Evolutionary conservation across 1,140 invertebrate genomes (phyloP).

Genomic region (Calosoma granatense): DNA sequence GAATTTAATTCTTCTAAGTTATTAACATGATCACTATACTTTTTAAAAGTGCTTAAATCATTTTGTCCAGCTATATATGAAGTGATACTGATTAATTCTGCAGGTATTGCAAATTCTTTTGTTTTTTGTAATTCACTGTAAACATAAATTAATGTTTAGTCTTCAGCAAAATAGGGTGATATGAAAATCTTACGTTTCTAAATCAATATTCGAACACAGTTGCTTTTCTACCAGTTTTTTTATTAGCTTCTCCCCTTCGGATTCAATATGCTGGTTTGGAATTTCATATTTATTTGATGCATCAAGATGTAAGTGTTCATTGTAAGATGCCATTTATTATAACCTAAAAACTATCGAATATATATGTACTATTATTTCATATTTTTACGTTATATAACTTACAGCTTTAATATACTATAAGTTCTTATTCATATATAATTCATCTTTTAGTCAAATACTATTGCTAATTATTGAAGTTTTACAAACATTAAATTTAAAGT

Average conservation of each 20-base stretch:
- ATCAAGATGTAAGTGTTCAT: too few species aligned
- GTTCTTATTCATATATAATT: too few species aligned
- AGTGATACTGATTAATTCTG: constrained; percentile 20
- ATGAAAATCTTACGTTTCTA: constrained; percentile 23
- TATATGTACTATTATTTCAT: too few species aligned
- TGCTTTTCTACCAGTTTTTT: constrained; percentile 28
- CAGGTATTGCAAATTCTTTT: constrained; percentile 22
- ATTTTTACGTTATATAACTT: too few species aligned
- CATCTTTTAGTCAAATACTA: too few species aligned
- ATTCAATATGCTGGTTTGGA: neutral
- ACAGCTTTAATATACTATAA: too few species aligned
- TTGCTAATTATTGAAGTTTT: too few species aligned
- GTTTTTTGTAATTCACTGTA: constrained; percentile 21
- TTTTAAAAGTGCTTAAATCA: constrained; percentile 22
- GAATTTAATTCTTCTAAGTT: constrained; percentile 20
- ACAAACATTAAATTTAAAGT: too few species aligned
- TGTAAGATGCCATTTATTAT: too few species aligned
- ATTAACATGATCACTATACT: constrained; percentile 13
- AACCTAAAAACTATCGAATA: too few species aligned
- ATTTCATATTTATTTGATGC: neutral
- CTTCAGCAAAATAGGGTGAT: constrained; percentile 1
- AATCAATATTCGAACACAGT: constrained; percentile 20
- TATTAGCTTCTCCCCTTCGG: constrained; percentile 25
- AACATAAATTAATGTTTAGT: constrained; percentile 14
- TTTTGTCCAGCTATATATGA: constrained; percentile 19